These are phyloP conservation scores for Sebastes vulpes DNA, from an alignment of 2,797 vertebrate genomes.

Conservation along the genomic window DNA sequence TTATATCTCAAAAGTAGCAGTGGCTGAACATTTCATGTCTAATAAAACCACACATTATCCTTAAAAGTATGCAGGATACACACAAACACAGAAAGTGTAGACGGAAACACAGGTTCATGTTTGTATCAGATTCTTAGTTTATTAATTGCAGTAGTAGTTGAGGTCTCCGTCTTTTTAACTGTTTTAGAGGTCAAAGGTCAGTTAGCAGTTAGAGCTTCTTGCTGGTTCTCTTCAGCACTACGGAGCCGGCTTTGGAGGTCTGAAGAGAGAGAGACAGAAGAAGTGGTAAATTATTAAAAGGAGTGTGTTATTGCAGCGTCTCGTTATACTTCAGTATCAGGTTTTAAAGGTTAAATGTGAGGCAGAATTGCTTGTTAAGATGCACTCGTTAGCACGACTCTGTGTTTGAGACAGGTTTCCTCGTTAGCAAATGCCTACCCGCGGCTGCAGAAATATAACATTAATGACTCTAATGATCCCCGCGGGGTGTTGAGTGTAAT, in stretches of 20 bases:
- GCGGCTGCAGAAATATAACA: conserved; percentile 2
- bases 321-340: not conserved
- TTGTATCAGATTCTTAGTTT: conserved; percentile 42
- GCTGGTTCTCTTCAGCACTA: conserved; percentile 82
- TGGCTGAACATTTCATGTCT: not conserved
- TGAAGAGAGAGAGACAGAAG: conserved; percentile 35
- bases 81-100: not conserved
- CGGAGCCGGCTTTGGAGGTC: conserved; percentile 80
- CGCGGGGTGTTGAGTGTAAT: conserved; percentile 23
- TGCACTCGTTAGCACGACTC: not conserved
- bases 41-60: not conserved
- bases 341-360: not conserved
- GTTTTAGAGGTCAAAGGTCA: conserved; percentile 12
- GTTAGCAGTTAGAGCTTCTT: conserved; percentile 80
- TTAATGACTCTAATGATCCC: conserved; percentile 41
- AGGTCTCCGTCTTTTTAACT: conserved; percentile 38
- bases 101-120: conserved; percentile 16
- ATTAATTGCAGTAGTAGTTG: conserved; percentile 39
- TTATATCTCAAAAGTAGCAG: not conserved
- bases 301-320: not conserved
- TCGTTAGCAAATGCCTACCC: conserved; percentile 7
- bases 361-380: not conserved
- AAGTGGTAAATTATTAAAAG: not conserved
- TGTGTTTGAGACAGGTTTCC: not conserved
- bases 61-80: not conserved